Conservation (phyloP, 1,140 invertebrate genomes). For the Prorops nasuta region DNA sequence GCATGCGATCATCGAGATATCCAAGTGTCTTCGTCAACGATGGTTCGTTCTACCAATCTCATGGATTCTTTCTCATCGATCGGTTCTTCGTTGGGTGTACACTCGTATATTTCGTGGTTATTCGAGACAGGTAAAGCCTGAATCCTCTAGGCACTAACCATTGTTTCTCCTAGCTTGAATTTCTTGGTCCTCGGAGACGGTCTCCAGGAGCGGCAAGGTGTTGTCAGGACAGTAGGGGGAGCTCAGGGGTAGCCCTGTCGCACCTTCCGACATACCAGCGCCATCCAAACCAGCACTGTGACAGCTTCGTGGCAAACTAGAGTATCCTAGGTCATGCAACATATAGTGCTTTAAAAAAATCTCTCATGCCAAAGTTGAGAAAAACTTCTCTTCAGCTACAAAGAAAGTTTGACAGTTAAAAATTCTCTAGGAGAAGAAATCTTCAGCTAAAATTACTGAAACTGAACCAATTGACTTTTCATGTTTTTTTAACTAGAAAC, state of each 20-base stretch:
- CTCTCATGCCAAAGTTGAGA: constrained; percentile 6
- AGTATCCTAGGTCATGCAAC: constrained; percentile 74
- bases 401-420: constrained; percentile 4
- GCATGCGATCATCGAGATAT: too few relatives aligned
- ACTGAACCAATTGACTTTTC: too few relatives aligned
- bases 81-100: too few relatives aligned
- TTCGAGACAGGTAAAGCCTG: too few relatives aligned
- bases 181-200: constrained; percentile 65
- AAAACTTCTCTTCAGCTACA: background rate
- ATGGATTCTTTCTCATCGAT: too few relatives aligned
- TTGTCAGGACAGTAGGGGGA: constrained; percentile 59
- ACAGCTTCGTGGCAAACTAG: constrained; percentile 77
- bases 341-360: constrained; percentile 6
- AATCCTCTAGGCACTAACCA: too few relatives aligned
- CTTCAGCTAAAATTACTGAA: background rate
- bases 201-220: constrained; percentile 60
- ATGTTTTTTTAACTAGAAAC: too few relatives aligned
- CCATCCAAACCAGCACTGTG: constrained; percentile 62
- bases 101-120: too few relatives aligned
- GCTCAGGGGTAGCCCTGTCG: constrained; percentile 44
- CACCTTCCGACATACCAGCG: constrained; percentile 56
- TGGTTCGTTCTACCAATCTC: too few relatives aligned
- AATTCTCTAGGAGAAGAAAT: background rate
- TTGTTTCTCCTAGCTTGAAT: constrained; percentile 53
- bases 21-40: too few relatives aligned